Evolutionary conservation across 2,888 invertebrate genomes (phyloP), one percentile per base, ranked within the genome.

Genomic region (Nephrotoma appendiculata): DNA sequence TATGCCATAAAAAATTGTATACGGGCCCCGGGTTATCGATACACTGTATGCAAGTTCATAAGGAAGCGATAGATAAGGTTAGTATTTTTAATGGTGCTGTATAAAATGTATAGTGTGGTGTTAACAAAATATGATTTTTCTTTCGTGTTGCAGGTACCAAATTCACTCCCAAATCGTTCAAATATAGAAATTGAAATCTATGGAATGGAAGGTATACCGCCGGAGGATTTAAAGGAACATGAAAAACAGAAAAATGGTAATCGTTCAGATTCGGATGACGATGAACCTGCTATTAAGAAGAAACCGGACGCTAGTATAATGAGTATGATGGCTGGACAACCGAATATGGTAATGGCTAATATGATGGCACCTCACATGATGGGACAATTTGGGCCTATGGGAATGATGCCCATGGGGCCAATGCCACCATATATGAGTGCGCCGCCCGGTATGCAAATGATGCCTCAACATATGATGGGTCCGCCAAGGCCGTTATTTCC

Each of bases 11-110:
- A 92, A 99, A 99, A 93, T 93, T 99, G 89, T 99, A 99, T 92
- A 99, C 99, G 87, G 91, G 91, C 5, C 99, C 99, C 88, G 99
- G 99, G 83, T 93, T 99, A 89, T 98, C 99, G 89, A 99, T 99
- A 93, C 99, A 99, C 92, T 99, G 99, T 92, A 98, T 99, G 98
- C 99, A 99, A 95, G 99, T 99, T 88, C 99, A 99, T 92, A 99
- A 99, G 93, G 99, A 99, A 93, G 98, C 98, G 87, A 98, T 99
- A 91, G 99, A 99, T 92, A 99, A 99, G 94, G 86, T 86, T 48
- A 45, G 48, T 48, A 7, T 15, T 44, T 84, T 41, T 85, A 41
- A 41, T 41, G n/a, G 5, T 41, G 5, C 41, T 4, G 7, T 85
- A 12, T 9, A 83, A 41, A 11, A n/a, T 44, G 43, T 43, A 5